Evolutionary conservation across 2,797 vertebrate genomes (phyloP), one percentile per base, ranked within the genome.

Genomic region (Halcyon smyrnensis): DNA sequence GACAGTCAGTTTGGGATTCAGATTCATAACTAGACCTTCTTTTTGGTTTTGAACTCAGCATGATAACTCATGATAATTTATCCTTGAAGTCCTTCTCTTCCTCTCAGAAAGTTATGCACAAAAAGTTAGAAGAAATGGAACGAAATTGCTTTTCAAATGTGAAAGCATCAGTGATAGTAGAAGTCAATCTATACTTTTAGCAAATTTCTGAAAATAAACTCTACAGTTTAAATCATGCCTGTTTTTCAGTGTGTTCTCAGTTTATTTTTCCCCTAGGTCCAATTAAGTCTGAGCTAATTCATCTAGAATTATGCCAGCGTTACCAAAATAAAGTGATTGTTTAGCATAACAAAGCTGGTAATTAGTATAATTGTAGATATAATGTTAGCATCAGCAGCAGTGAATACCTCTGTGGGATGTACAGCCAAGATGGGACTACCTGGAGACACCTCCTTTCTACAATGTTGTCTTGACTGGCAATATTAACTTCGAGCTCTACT

Each of bases 261-360:
- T 64, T 89, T 57, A 62, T 77, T 81, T 94, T 84, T 51, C 77
- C 84, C 85, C 54, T 37, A 93, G 67, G 67, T 46, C 43, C 1
- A 0, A 76, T 86, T 90, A 94, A 89, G 28, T 24, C 77, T 67
- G 50, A 90, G 64, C 59, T 92, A 93, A 93, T 90, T 73, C 37
- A 62, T 84, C 63, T 90, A 70, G 59, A 87, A 81, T 95, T 88
- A 84, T 2, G 4, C 30, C 69, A 76, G 39, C 60, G 48, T 84
- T 76, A 63, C 74, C 48, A 41, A 82, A 95, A 73, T 51, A 45
- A 94, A 95, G 59, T 19, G 69, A 39, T 84, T 91, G 68, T 82
- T 95, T 89, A 90, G 43, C 86, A 74, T 56, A 87, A 87, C 56
- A 92, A 88, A 95, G 67, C 54, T 69, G 60, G 12, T 82, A 69